phyloP scores from a whole-genome alignment of 2,888 invertebrate species.

The Drosophila kanekoi region DNA sequence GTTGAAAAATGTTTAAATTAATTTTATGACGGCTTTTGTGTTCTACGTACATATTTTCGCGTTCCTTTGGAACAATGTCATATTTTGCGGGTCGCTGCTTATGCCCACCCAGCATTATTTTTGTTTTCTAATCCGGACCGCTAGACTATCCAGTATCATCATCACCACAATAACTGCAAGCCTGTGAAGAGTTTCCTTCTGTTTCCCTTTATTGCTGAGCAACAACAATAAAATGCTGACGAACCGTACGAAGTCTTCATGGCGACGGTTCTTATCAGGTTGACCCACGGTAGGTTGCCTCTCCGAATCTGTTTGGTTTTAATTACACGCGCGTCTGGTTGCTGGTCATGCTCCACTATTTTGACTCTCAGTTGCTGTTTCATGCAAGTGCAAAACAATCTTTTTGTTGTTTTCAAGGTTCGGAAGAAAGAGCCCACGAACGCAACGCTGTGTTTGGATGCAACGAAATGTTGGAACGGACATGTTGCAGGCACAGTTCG shows the following conservation, averaged over 20 bases:
- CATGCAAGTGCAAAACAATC: background rate
- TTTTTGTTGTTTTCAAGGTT: background rate
- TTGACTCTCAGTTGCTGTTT: constrained; percentile 32
- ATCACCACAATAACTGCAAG: constrained; percentile 56
- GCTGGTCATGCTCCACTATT: constrained; percentile 55
- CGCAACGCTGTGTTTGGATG: background rate
- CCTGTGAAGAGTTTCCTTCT: constrained; percentile 17
- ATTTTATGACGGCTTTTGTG: constrained; percentile 63
- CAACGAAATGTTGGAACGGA: constrained; percentile 1
- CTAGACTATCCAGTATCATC: constrained; percentile 60
- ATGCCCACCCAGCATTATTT: constrained; percentile 39
- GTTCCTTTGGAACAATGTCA: constrained; percentile 32
- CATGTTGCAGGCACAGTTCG: constrained; percentile 38
- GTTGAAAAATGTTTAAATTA: constrained; percentile 74
- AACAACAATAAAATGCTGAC: constrained; percentile 59
- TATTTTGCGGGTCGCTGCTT: constrained; percentile 61
- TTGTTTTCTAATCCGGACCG: constrained; percentile 74
- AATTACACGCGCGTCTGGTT: constrained; percentile 75
- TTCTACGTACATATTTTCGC: constrained; percentile 28
- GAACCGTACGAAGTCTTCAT: constrained; percentile 40
- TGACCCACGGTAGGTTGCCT: constrained; percentile 31
- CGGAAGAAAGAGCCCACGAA: background rate
- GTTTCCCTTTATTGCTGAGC: constrained; percentile 9
- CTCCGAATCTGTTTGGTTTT: constrained; percentile 70
- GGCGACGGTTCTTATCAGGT: constrained; percentile 54